Base-by-base conservation (phyloP, 1,140 invertebrate species). In the Sycophila sp. region DNA sequence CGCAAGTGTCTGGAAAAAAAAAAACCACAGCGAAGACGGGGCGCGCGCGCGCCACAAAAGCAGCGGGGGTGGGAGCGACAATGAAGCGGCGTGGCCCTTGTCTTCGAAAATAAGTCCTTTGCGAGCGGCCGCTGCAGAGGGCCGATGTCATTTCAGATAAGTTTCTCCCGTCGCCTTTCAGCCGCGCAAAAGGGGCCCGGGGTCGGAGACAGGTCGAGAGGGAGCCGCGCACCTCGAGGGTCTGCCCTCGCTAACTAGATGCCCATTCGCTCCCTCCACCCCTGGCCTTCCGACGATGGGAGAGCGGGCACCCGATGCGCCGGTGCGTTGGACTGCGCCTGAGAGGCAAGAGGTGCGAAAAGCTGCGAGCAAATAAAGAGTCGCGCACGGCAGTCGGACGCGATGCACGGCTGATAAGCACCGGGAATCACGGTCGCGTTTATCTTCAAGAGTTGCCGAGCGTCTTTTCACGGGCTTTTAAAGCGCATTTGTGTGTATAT, bases 71-170 rank as follows among this genome's bases (percentile, higher is more conserved):
- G 26, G 47, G 45, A 40, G 67, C 63, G 71, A 80, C 76, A 78
- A 78, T 79, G 74, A 71, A 63, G 17, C 28, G n/a, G n/a, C 15
- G 53, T 32, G 55, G 51, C 51, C 49, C 56, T 67, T 72, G 69
- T 75, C 73, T 76, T 75, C 74, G 75, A 71, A 76, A 77, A 78
- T 76, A 78, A 77, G 75, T 77, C 78, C 74, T 76, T 77, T 78
- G 62, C 73, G 40, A 8, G 22, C 17, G 38, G 63, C 53, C 6
- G 42, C 45, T 19, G 38, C 53, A 34, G 68, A 69, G 68, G 36
- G 69, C 77, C 80, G 84, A 85, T 85, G 81, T 85, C 82, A 85
- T 85, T 85, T 84, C 70, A 85, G 84, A 85, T 85, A 85, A 85
- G 78, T 81, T 82, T 73, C 70, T 77, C 40, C 40, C 65, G n/a